Evolutionary conservation across 1,140 invertebrate species (phyloP), one percentile per base, ranked within the genome.

Genomic region (Pseudobourletiella spinata): DNA sequence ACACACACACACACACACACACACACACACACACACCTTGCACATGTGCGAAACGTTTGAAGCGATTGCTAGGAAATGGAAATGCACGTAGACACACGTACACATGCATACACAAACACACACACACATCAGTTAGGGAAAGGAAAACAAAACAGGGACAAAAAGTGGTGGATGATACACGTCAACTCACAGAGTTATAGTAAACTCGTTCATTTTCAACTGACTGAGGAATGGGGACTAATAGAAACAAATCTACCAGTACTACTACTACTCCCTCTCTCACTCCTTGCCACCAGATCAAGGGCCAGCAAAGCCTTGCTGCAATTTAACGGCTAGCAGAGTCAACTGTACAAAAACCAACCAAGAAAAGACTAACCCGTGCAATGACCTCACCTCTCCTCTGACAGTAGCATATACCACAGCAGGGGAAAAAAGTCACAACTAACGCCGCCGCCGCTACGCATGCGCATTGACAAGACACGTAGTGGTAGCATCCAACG

Each of bases 321-420:
- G 48, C 24, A 51, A 51, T 51, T 26, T 51, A 51, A 51, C 48
- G 25, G 48, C 48, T n/a, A n/a, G n/a, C 48, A 39, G 44, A 48
- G 44, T 22, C 25, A 51, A 51, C 28, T 26, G 28, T 26, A 51
- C 28, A 51, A 51, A 51, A 51, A 51, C 48, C 48, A 51, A 51
- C 48, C 48, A 24, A 51, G 48, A 51, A 51, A 51, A 51, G 48
- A 51, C 14, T 51, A 51, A n/a, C 48, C 48, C 48, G 48, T 51
- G n/a, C 48, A 51, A 51, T 51, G 48, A 51, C 48, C 48, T 51
- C 48, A 25, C 28, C 48, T 51, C 48, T 51, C 14, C 48, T 46
- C 11, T 11, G 44, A 6, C 11, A 22, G 44, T 15, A 48, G 22
- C 48, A 26, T 26, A 24, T 6, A 51, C 24, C 20, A 39, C n/a